Conservation (phyloP, 2,888 invertebrate species). For the Germaria angustata region DNA sequence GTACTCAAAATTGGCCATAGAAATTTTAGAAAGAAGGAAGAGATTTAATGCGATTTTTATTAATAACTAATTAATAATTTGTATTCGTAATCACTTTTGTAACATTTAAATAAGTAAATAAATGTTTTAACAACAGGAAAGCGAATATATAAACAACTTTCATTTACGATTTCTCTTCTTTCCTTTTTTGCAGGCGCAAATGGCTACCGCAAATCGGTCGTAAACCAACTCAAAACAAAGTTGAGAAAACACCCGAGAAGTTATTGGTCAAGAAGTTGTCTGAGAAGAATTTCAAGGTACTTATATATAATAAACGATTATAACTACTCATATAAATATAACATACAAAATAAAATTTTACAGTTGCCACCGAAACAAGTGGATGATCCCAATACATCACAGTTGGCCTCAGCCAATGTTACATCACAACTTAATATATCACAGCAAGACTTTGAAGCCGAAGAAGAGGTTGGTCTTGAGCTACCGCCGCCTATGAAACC, state of each 20-base stretch:
- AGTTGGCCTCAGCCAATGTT: constrained; percentile 80
- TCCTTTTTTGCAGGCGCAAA: constrained; percentile 84
- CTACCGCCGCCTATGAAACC: constrained; percentile 98
- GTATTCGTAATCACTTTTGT: no score
- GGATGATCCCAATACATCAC: constrained; percentile 75
- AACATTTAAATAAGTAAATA: no score
- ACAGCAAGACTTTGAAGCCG: constrained; percentile 81
- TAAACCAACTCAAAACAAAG: constrained; percentile 93
- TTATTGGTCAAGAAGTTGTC: constrained; percentile 89
- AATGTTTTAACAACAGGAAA: no score
- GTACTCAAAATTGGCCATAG: no score
- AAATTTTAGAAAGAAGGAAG: no score
- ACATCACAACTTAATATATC: constrained; percentile 77
- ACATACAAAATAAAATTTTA: constrained; percentile 3
- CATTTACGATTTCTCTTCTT: no score
- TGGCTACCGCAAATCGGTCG: constrained; percentile 93
- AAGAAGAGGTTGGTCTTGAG: constrained; percentile 90
- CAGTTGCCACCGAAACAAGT: constrained; percentile 79
- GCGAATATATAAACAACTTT: no score
- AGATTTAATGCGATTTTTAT: no score
- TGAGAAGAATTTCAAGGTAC: constrained; percentile 91
- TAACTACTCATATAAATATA: neutral
- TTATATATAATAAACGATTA: neutral
- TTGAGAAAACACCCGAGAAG: constrained; percentile 85
- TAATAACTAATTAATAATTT: no score